Base-by-base conservation (phyloP, 2,113 vertebrate genomes). In the Okapia johnstoni region DNA sequence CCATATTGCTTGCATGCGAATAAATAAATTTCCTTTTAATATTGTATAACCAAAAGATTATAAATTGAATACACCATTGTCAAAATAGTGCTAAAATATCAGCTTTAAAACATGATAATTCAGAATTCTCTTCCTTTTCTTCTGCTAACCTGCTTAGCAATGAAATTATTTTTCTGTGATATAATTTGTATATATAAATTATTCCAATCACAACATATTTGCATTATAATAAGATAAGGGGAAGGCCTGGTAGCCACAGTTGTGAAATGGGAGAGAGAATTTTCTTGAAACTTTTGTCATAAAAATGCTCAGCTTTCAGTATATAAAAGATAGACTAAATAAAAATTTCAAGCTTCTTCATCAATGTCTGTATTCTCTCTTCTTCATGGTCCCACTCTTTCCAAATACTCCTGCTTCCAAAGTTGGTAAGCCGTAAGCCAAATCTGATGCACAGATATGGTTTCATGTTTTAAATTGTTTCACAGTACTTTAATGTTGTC, bases 1-100 rank as follows among this genome's bases (percentile, higher is more conserved):
- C 98, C 99, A 99, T 99, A 96, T 97, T 98, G 98, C 98, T 99
- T 99, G 97, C 98, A 98, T 98, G 98, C 96, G 96, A 98, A 96
- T 94, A 98, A 97, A 97, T 98, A 92, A 97, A 96, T 98, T 98
- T 95, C 96, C 98, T 73, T 98, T 96, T 98, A 98, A 98, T 97
- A 96, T 98, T 98, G 98, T 98, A 79, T 98, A 98, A 95, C 97
- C 96, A 97, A 98, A 98, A 97, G 97, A 98, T 98, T 98, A 86
- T 98, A 97, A 98, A 97, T 93, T 83, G 92, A 98, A 98, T 98
- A 95, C 98, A 73, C 43, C 95, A 33, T 94, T 97, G 50, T 97
- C 90, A 97, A 98, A 88, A 80, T 93, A 97, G 96, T 98, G 93
- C 80, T 98, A 97, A 97, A 96, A 96, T 97, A 95, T 97, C 46